These are phyloP conservation scores for Theretra japonica DNA, from an alignment of 2,888 invertebrate genomes.

Conservation along the genomic window DNA sequence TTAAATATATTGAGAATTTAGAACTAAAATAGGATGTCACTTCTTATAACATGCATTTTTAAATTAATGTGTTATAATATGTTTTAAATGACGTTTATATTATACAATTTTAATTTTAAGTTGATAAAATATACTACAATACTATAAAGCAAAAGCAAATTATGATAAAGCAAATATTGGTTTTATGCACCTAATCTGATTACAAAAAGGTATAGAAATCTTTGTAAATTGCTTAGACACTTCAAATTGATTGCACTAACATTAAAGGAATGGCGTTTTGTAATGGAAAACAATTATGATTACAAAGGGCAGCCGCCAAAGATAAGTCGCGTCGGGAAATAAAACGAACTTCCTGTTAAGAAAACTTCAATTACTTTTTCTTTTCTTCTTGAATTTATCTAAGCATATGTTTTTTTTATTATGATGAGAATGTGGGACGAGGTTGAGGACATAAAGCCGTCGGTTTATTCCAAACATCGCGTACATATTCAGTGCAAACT, in stretches of 20 bases:
- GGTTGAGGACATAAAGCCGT: background rate
- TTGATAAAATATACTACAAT: too few relatives aligned
- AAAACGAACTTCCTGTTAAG: background rate
- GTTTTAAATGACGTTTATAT: too few relatives aligned
- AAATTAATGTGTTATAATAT: too few relatives aligned
- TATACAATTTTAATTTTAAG: too few relatives aligned
- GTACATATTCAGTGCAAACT: too few relatives aligned
- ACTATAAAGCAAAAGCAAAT: too few relatives aligned
- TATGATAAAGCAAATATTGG: too few relatives aligned
- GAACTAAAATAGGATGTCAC: too few relatives aligned
- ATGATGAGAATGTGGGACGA: background rate
- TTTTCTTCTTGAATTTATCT: background rate
- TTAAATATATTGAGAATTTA: too few relatives aligned
- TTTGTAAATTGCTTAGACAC: background rate
- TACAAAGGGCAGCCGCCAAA: background rate
- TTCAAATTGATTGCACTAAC: background rate
- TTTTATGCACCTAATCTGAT: too few relatives aligned
- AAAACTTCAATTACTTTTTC: background rate
- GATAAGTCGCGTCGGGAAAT: constrained; percentile 10
- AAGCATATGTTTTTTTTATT: background rate
- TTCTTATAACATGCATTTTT: too few relatives aligned
- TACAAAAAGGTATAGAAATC: background rate
- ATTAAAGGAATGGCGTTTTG: background rate
- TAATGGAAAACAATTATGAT: constrained; percentile 15
- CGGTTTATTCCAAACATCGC: too few relatives aligned